Conservation (phyloP, 2,888 invertebrate genomes). For the Seira sanloemensis region DNA sequence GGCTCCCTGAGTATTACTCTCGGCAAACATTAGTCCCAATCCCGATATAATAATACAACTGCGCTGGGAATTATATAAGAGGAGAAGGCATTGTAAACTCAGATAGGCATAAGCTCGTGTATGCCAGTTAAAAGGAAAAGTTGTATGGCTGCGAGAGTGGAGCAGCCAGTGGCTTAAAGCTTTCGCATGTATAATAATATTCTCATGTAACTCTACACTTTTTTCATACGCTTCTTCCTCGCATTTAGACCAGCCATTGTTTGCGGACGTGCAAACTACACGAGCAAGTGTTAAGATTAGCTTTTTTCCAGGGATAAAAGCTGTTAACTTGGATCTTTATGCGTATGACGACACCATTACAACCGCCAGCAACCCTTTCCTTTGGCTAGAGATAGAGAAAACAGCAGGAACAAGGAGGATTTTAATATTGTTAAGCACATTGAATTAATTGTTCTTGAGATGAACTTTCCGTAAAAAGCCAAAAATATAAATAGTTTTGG, state of each 20-base stretch:
- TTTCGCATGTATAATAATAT: not conserved
- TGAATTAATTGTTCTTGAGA: too few species aligned
- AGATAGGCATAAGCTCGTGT: not conserved
- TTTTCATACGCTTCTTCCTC: not conserved
- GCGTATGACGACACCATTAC: slow-evolving; percentile 34
- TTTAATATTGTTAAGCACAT: not conserved
- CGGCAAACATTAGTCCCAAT: slow-evolving; percentile 41
- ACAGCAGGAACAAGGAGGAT: not conserved
- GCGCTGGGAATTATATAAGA: not conserved
- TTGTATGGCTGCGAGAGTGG: not conserved
- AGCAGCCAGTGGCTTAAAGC: not conserved
- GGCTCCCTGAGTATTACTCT: slow-evolving; percentile 23
- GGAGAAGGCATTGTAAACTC: not conserved
- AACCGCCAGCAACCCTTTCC: not conserved
- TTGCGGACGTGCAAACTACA: slow-evolving; percentile 53
- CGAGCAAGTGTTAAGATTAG: slow-evolving; percentile 57
- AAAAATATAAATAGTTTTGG: too few species aligned
- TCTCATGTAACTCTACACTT: not conserved
- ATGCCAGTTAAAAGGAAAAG: not conserved
- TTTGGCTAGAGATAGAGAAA: not conserved
- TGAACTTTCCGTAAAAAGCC: too few species aligned
- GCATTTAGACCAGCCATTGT: slow-evolving; percentile 39
- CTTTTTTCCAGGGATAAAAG: slow-evolving; percentile 35
- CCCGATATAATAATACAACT: slow-evolving; percentile 46
- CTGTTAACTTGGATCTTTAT: slow-evolving; percentile 58